These are phyloP conservation scores for Gobio gobio DNA, from an alignment of 2,113 vertebrate species.

Conservation along the genomic window DNA sequence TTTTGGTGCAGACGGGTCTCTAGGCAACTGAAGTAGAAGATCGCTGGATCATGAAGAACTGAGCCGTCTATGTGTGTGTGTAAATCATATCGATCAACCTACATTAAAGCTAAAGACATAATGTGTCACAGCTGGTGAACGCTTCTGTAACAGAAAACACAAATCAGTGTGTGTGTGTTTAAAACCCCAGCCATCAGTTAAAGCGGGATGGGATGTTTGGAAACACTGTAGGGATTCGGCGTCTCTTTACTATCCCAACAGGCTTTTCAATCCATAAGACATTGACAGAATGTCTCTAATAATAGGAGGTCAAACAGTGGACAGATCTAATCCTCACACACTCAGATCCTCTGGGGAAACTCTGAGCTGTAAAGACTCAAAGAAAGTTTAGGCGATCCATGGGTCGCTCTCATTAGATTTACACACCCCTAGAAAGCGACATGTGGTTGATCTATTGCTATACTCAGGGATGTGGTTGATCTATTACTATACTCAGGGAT, in stretches of 20 bases:
- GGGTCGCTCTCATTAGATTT: neutral
- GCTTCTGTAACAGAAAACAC: slow-evolving; percentile 2
- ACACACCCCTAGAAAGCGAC: neutral
- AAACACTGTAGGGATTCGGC: slow-evolving; percentile 25
- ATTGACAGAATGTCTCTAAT: slow-evolving; percentile 56
- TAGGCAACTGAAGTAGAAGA: slow-evolving; percentile 35
- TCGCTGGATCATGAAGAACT: neutral
- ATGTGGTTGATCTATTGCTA: too few species aligned
- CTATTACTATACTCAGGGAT: too few species aligned
- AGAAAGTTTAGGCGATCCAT: neutral
- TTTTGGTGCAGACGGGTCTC: slow-evolving; percentile 33
- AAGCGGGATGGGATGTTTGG: neutral
- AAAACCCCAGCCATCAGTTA: neutral
- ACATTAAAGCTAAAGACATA: neutral
- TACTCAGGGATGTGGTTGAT: too few species aligned
- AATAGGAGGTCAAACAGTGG: slow-evolving; percentile 52
- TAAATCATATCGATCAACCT: neutral
- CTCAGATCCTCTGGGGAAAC: slow-evolving; percentile 10
- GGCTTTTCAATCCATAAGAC: slow-evolving; percentile 56
- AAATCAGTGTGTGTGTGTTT: neutral
- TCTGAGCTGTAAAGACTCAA: neutral
- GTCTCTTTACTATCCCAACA: slow-evolving; percentile 51
- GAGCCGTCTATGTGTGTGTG: slow-evolving; percentile 21
- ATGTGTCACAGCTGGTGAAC: slow-evolving; percentile 1
- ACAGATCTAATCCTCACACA: slow-evolving; percentile 31